Evolutionary conservation across 2,797 vertebrate species (phyloP).

Genomic region (Lacerta bilineata): DNA sequence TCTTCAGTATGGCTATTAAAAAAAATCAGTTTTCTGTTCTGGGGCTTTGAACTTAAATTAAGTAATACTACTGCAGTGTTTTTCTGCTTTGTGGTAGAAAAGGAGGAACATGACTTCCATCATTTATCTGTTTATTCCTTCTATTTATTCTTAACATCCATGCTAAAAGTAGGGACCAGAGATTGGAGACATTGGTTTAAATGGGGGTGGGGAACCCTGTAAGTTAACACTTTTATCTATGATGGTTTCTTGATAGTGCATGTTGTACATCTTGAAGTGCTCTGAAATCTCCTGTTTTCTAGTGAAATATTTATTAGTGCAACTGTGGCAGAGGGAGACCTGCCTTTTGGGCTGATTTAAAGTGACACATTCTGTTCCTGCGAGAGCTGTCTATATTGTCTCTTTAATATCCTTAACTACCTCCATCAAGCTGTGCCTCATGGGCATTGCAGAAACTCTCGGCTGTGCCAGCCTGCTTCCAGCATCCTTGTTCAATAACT

Average conservation of each 20-base stretch:
- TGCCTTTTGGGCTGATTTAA: constrained; percentile 32
- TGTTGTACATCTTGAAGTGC: not conserved
- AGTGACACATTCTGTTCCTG: constrained; percentile 40
- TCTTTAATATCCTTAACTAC: constrained; percentile 74
- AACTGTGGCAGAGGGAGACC: constrained; percentile 25
- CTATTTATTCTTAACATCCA: constrained; percentile 4
- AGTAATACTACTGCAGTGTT: not conserved
- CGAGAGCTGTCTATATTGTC: constrained; percentile 41
- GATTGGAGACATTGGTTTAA: constrained; percentile 25
- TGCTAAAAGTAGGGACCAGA: constrained; percentile 10
- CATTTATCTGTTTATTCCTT: constrained; percentile 1
- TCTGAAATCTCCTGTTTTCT: not conserved
- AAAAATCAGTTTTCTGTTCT: not conserved
- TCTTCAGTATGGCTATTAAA: not conserved
- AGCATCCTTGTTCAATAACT: constrained; percentile 91
- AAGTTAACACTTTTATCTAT: not conserved
- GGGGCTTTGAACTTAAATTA: not conserved
- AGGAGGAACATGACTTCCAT: constrained; percentile 6
- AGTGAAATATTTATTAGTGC: constrained; percentile 11
- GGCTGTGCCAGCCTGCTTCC: constrained; percentile 95
- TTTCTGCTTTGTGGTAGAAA: not conserved
- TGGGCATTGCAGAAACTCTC: constrained; percentile 91
- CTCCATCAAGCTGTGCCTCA: constrained; percentile 88
- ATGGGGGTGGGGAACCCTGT: constrained; percentile 2
- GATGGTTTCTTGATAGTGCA: constrained; percentile 19